Evolutionary conservation across 2,888 invertebrate species (phyloP), one percentile per base, ranked within the genome.

Genomic region (Agrilus biguttatus): DNA sequence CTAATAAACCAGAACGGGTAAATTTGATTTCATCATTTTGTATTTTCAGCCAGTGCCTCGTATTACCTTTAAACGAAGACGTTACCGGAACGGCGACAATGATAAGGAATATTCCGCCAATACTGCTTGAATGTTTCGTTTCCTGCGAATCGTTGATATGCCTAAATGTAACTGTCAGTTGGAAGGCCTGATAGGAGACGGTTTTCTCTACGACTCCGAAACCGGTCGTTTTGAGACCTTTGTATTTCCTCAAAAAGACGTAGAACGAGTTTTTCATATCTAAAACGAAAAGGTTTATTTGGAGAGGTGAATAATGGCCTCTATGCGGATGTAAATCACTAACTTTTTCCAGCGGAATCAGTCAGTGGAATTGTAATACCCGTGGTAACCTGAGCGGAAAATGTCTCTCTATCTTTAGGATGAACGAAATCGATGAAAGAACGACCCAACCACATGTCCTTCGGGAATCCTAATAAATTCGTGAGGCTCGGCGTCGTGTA

Each of bases 361-460:
- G 67, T 69, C 17, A 73, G 72, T n/a, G 79, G 78, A 32, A 74
- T 65, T 0, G 74, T 72, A 47, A 82, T 65, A 33, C 77, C 78
- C 2, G 70, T 77, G 0, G 81, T 79, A 44, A 88, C 80, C 65
- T 84, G 82, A 47, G 78, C 80, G 14, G 82, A 80, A 58, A 92
- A 83, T 0, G 79, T 80, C 41, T 75, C 71, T 46, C 80, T 70
- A 56, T 80, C 80, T 63, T 78, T 83, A 2, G 83, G 80, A 63
- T 90, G 87, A 1, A 92, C 73, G 57, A 89, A 90, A 55, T 91
- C 88, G 43, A 87, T 84, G 55, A 92, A 87, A 0, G 85, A 84
- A 41, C 85, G 72, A 4, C 88, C 89, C 32, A 83, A 65, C 87
- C 88, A 89, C 77, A 86, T 83, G 48, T 87, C 83, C 51, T 79